Base-by-base conservation (phyloP, 2,888 invertebrate species). In the Blera fallax region DNA sequence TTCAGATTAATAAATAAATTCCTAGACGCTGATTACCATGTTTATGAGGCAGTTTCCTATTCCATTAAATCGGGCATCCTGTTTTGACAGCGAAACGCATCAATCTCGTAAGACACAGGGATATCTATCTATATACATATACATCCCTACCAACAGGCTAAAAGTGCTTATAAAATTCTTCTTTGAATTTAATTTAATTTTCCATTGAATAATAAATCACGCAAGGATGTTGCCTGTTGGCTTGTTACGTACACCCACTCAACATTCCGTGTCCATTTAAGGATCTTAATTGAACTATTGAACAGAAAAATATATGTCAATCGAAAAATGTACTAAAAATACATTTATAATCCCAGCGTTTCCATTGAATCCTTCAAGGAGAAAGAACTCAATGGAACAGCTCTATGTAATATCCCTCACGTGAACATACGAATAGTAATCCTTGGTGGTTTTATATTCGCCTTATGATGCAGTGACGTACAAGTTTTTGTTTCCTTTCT, bases 1-100 rank as follows among this genome's bases (percentile, higher is more conserved):
- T 65, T 50, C 10, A 34, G 18, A 37, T 60, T 67, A 32, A 40
- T 56, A 69, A 69, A 69, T 48, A 67, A 60, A 67, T 34, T 64
- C 24, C 24, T 40, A 76, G 82, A 82, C 70, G 14, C 65, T 82
- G 82, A 82, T 82, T 77, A 82, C 56, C 76, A 82, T 76, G 70
- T 82, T 65, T 82, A 77, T 65, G 76, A 64, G 64, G 37, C 21
- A 52, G 56, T 50, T 65, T 64, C 40, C 43, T 32, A 72, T 27
- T 50, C 27, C 37, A 45, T 27, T 54, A 64, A 79, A 80, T 62
- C 76, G 56, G 45, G 62, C 24, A 62, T 70, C 64, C 69, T 56
- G 24, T 69, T 56, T n/a, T n/a, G n/a, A n/a, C n/a, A n/a, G 76
- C 50, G 32, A 56, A 40, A 18, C 29, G n/a, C 82, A 82, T 82